Percentiles rank a stretch among this genome's conserved stretches.
phyloP scores from a whole-genome alignment of 2,888 invertebrate species.

The Eupithecia subumbrata region DNA sequence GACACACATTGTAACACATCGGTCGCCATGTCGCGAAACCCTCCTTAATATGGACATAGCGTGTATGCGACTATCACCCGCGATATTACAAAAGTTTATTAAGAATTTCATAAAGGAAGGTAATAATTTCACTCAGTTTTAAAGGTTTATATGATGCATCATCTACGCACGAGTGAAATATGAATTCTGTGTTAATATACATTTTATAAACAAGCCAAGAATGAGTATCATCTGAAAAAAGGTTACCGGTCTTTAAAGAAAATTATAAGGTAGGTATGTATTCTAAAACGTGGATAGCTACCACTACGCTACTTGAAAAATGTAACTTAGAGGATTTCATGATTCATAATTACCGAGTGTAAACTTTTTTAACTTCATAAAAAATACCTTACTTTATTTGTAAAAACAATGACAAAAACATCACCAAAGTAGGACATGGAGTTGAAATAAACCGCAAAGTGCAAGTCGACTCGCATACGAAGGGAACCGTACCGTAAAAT shows the following conservation, averaged over 20 bases:
- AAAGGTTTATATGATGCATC: conserved; percentile 19
- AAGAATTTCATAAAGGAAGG: conserved; percentile 39
- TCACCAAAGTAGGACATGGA: no score
- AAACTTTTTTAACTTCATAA: neutral
- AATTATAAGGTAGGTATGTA: neutral
- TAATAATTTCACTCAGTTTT: conserved; percentile 32
- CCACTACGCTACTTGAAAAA: neutral
- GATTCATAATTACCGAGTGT: neutral
- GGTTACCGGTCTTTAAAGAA: neutral
- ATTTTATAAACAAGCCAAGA: neutral
- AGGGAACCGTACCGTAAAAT: no score
- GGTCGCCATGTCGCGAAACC: conserved; percentile 10
- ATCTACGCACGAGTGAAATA: conserved; percentile 9
- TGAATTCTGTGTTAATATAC: neutral
- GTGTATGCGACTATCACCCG: conserved; percentile 35
- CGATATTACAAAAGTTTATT: conserved; percentile 45
- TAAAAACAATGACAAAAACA: neutral
- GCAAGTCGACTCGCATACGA: no score
- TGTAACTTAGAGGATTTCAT: neutral
- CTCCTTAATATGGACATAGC: conserved; percentile 32
- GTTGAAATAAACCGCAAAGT: no score
- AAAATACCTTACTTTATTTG: neutral
- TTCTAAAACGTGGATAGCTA: neutral
- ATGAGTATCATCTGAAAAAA: neutral
- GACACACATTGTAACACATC: neutral